A percentile compares a stretch with the other conserved stretches of the same genome.
Conservation (phyloP, 2,888 invertebrate species). For the Nymphalis polychloros region DNA sequence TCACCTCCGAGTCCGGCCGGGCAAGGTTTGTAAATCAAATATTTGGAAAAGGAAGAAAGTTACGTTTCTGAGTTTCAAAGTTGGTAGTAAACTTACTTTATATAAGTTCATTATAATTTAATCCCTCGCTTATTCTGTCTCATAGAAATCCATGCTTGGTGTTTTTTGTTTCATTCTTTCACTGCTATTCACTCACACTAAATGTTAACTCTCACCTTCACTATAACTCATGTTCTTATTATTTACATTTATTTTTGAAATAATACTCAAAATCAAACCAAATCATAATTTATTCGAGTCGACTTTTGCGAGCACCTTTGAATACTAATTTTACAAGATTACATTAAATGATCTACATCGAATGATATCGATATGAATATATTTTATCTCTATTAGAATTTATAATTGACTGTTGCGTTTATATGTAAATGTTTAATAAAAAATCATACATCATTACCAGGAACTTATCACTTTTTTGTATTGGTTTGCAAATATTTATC, state of each 20-base stretch:
- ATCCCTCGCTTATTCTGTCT: constrained; percentile 12
- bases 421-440: no score
- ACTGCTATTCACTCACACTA: constrained; percentile 7
- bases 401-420: no score
- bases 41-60: constrained; percentile 5
- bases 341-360: no score
- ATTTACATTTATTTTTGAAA: neutral
- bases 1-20: constrained; percentile 42
- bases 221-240: neutral
- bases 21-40: constrained; percentile 65
- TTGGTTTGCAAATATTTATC: neutral
- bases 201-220: neutral
- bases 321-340: no score
- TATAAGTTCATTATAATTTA: neutral
- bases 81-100: neutral
- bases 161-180: constrained; percentile 14
- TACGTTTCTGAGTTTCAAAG: neutral
- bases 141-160: constrained; percentile 5
- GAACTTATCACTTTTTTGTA: neutral
- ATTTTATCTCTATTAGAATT: no score
- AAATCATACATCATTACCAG: no score
- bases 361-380: no score
- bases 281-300: no score
- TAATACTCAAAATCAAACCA: no score
- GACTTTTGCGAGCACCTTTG: no score